Conservation (phyloP, 2,888 invertebrate genomes). For the Cecidostiba fungosa region DNA sequence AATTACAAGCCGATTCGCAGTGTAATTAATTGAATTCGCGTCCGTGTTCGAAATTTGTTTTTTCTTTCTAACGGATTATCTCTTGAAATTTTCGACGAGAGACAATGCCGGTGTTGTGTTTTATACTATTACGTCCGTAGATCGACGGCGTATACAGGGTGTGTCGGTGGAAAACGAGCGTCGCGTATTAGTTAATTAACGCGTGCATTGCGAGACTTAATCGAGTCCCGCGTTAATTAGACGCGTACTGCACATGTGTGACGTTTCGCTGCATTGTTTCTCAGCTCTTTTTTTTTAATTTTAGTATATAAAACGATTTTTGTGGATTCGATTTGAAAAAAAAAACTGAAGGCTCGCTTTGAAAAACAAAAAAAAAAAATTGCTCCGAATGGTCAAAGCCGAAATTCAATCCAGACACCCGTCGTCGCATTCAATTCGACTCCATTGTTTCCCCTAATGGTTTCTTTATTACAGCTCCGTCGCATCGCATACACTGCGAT, state of each 20-base stretch:
- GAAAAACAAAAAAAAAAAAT: neutral
- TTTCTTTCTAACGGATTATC: neutral
- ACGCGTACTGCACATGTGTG: neutral
- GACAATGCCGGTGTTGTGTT: neutral
- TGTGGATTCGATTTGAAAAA: neutral
- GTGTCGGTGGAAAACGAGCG: constrained; percentile 11
- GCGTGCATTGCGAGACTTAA: neutral
- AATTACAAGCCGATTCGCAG: neutral
- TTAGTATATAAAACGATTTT: neutral
- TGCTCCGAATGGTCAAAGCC: neutral
- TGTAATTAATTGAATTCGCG: neutral
- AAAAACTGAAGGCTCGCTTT: neutral
- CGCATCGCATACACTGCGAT: neutral
- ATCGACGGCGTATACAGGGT: neutral
- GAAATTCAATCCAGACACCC: neutral
- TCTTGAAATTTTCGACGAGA: neutral
- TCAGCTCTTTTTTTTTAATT: neutral
- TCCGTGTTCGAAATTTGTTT: neutral
- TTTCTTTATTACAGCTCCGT: neutral
- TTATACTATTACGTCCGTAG: neutral
- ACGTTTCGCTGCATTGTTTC: neutral
- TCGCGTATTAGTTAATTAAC: constrained; percentile 4
- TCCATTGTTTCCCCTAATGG: constrained; percentile 1
- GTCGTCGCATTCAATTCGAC: neutral
- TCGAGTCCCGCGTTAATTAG: neutral